Evolutionary conservation across 2,888 invertebrate genomes (phyloP).

Genomic region (Griposia aprilina): DNA sequence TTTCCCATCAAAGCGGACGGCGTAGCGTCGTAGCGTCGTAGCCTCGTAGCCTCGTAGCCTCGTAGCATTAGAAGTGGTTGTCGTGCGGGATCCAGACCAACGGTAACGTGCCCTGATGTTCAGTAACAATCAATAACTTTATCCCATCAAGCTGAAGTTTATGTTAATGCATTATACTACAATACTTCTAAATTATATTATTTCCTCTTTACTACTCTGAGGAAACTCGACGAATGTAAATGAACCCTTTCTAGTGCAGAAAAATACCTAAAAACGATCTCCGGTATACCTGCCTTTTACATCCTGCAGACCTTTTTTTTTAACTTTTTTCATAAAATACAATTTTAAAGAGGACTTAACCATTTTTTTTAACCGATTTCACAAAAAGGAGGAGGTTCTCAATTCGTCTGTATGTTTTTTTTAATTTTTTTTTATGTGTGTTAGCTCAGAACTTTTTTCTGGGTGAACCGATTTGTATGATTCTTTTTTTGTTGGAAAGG

Average conservation of each 20-base stretch:
- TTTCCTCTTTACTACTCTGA: background rate
- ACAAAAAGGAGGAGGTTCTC: too few species aligned
- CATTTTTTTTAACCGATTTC: too few species aligned
- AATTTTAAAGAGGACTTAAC: too few species aligned
- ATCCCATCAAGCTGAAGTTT: background rate
- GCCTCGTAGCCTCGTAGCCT: background rate
- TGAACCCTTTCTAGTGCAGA: background rate
- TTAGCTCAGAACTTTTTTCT: too few species aligned
- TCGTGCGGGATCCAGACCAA: background rate
- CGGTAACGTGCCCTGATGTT: background rate
- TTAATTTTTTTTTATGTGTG: too few species aligned
- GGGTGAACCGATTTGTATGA: too few species aligned
- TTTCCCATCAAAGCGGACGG: background rate
- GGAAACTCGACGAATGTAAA: background rate
- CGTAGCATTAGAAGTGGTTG: background rate
- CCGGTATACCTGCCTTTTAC: background rate
- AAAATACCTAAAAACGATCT: background rate
- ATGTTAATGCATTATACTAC: background rate
- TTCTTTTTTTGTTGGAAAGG: too few species aligned
- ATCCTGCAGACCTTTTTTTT: too few species aligned
- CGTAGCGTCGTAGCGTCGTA: constrained; percentile 4
- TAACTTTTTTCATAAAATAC: too few species aligned
- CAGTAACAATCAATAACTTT: background rate
- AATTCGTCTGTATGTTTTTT: too few species aligned
- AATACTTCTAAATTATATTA: background rate